Percentiles rank a stretch among this genome's conserved stretches.
phyloP scores from a whole-genome alignment of 1,140 invertebrate species.

The Leptinotarsa undecemlineata region DNA sequence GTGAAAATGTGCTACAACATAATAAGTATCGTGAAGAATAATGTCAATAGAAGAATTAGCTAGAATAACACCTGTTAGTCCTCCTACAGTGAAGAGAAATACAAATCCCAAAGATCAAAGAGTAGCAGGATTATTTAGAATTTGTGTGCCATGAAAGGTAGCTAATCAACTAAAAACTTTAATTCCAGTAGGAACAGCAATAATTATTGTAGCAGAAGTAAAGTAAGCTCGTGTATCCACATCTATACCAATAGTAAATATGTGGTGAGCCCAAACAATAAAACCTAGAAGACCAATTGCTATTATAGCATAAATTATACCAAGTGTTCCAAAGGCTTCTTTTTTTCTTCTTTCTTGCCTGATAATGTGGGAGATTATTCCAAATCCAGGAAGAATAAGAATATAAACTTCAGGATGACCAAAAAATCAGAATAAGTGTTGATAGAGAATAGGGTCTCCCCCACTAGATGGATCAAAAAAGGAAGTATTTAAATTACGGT shows the following conservation, averaged over 20 bases:
- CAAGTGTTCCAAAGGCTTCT: slow-evolving; percentile 62
- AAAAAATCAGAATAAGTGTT: slow-evolving; percentile 55
- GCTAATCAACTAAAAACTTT: slow-evolving; percentile 72
- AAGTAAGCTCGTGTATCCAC: slow-evolving; percentile 74
- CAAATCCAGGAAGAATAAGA: slow-evolving; percentile 69
- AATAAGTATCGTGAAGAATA: slow-evolving; percentile 74
- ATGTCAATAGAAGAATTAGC: slow-evolving; percentile 74
- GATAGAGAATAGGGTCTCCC: slow-evolving; percentile 61
- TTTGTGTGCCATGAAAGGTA: slow-evolving; percentile 59
- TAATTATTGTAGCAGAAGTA: slow-evolving; percentile 74
- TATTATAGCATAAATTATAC: slow-evolving; percentile 68
- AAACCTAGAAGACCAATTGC: slow-evolving; percentile 69
- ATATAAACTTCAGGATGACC: slow-evolving; percentile 79
- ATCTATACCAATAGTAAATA: slow-evolving; percentile 76
- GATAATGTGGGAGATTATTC: slow-evolving; percentile 69
- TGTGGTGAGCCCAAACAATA: slow-evolving; percentile 73
- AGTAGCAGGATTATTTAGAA: slow-evolving; percentile 61
- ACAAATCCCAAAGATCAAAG: slow-evolving; percentile 72
- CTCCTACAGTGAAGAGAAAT: slow-evolving; percentile 69
- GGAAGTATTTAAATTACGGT: slow-evolving; percentile 72
- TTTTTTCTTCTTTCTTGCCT: slow-evolving; percentile 63
- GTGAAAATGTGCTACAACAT: slow-evolving; percentile 77
- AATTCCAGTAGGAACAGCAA: slow-evolving; percentile 67
- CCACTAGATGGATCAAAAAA: slow-evolving; percentile 71
- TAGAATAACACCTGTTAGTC: slow-evolving; percentile 68